Conservation (phyloP, 2,113 vertebrate genomes). For the Mastomys coucha region DNA sequence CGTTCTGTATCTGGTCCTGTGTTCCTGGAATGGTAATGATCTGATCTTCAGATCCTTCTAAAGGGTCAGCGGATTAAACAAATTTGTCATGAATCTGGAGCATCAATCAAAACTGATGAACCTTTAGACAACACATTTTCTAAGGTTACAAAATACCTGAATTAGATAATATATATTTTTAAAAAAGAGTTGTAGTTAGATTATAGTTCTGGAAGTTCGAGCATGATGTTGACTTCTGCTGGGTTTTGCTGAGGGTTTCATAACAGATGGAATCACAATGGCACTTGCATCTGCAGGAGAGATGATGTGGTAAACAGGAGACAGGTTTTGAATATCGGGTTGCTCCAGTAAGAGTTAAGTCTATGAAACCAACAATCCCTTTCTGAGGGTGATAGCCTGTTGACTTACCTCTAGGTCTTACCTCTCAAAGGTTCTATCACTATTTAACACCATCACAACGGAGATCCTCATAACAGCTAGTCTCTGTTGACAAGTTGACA, state of each 20-base stretch:
- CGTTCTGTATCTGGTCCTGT: no score
- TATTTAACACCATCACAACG: neutral
- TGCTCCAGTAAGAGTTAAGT: neutral
- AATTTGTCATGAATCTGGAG: no score
- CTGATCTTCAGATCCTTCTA: no score
- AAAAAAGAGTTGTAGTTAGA: neutral
- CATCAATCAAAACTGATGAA: no score
- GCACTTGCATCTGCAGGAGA: neutral
- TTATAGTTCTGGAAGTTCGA: neutral
- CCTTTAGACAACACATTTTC: no score
- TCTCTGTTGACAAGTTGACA: neutral
- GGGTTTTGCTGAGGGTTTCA: neutral
- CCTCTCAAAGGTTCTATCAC: neutral
- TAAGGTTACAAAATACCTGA: neutral
- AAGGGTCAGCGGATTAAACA: no score
- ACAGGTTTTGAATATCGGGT: fast-evolving
- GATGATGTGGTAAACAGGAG: neutral
- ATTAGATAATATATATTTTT: neutral
- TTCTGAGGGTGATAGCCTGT: neutral
- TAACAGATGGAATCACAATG: neutral
- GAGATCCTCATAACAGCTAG: neutral
- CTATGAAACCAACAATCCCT: no score
- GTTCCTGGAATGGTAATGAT: no score
- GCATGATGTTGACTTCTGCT: neutral
- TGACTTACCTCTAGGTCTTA: no score